phyloP scores from a whole-genome alignment of 2,113 vertebrate species.

The Anhinga anhinga region DNA sequence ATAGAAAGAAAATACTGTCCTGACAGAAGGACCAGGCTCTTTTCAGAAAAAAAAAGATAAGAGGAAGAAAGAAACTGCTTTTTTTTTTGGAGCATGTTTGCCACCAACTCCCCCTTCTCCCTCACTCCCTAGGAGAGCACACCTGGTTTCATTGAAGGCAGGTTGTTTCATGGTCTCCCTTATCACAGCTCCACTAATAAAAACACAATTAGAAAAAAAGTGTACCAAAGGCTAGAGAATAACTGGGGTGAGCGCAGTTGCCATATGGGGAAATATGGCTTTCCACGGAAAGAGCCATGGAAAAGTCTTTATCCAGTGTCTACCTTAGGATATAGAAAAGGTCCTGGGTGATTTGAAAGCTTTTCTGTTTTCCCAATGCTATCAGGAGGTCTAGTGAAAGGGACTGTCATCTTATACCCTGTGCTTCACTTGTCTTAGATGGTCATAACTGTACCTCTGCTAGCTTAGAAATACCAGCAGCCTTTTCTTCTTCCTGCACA shows the following conservation, averaged over 20 bases:
- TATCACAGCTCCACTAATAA: background rate
- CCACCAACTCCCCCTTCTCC: background rate
- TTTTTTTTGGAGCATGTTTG: background rate
- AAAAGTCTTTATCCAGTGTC: background rate
- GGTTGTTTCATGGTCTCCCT: background rate
- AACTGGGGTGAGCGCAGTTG: background rate
- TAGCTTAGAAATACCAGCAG: background rate
- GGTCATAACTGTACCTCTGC: background rate
- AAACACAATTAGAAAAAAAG: background rate
- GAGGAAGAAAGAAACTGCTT: background rate
- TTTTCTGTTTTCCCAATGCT: background rate
- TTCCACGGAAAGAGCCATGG: background rate
- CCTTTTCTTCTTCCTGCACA: background rate
- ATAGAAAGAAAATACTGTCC: background rate
- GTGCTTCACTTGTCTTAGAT: background rate
- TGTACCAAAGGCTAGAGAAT: background rate
- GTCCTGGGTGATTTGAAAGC: background rate
- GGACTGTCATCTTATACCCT: background rate
- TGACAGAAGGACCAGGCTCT: background rate
- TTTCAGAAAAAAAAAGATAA: background rate
- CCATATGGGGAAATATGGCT: background rate
- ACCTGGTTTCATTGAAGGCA: background rate
- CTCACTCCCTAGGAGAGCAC: background rate
- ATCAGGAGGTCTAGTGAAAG: background rate
- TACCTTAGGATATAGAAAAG: background rate